Base-by-base conservation (phyloP, 2,888 invertebrate species). In the Papilio protenor region DNA sequence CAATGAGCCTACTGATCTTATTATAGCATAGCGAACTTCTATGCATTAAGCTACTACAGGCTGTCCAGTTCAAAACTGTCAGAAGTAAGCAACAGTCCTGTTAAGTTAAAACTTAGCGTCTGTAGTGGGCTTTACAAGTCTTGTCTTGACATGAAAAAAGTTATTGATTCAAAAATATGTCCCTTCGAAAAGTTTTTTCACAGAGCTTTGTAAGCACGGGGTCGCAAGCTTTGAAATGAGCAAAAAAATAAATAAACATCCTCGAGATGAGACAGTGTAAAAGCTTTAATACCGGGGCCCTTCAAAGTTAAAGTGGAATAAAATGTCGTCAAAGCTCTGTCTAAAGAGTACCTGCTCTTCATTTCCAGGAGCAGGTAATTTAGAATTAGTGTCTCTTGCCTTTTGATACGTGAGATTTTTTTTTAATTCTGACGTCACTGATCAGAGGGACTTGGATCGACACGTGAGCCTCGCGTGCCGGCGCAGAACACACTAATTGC, bases 401-500 rank as follows among this genome's bases (percentile, higher is more conserved):
- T 72, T 81, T 82, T 82, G 84, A 85, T 81, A 83, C 82, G 73
- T 80, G 83, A 86, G 73, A 70, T 83, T 81, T 79, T 83, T 85
- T 83, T 85, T 85, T 66, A 61, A 84, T 82, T 82, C 82, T 69
- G 84, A 86, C 87, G 86, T 83, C 81, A 80, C 81, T 75, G 86
- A 88, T 88, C 89, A 86, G 87, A 88, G 86, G 82, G 85, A 80
- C 87, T 90, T 87, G 92, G 82, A 80, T 79, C 79, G 88, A 79
- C 91, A 88, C 91, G 92, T 92, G 93, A 80, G 80, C 76, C 80
- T 82, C 92, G 89, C 91, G 91, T 88, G 91, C 83, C 82, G 83
- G 81, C 84, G 77, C 84, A 84, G 83, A 85, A 84, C 85, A 85
- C 85, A 83, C 91, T 92, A 93, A 93, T 92, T 93, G 91, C 88